Percentiles rank a stretch among this genome's conserved stretches.
phyloP scores from a whole-genome alignment of 2,113 vertebrate genomes.

The Tinamus guttatus region DNA sequence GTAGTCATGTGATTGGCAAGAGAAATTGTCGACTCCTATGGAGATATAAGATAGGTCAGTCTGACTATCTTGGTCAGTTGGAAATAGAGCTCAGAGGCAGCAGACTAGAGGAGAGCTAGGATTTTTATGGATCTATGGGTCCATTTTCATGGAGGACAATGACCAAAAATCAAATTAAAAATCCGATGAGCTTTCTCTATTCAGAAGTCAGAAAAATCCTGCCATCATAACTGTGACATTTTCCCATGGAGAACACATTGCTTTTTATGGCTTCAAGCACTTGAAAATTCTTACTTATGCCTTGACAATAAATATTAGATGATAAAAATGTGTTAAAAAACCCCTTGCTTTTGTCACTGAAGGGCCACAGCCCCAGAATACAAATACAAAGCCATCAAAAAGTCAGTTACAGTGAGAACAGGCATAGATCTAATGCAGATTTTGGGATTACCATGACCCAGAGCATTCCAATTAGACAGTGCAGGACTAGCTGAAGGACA shows the following conservation, averaged over 20 bases:
- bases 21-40: not conserved
- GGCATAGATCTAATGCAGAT: not conserved
- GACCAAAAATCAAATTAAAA: not conserved
- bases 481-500: not conserved
- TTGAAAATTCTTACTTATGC: not conserved
- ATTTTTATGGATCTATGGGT: not conserved
- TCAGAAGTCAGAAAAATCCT: not conserved
- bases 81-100: not conserved
- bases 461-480: not conserved
- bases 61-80: not conserved
- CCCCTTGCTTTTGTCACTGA: not conserved
- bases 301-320: not conserved
- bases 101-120: not conserved
- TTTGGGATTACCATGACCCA: not conserved
- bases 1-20: not conserved
- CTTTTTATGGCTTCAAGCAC: not conserved
- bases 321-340: not conserved
- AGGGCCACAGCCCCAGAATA: not conserved
- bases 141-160: not conserved
- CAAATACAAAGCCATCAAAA: not conserved
- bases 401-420: not conserved
- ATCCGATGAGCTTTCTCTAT: fast-evolving
- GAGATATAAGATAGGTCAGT: not conserved
- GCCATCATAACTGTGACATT: fast-evolving
- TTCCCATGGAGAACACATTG: not conserved